Base-by-base conservation (phyloP, 2,113 vertebrate species). In the Perca flavescens region DNA sequence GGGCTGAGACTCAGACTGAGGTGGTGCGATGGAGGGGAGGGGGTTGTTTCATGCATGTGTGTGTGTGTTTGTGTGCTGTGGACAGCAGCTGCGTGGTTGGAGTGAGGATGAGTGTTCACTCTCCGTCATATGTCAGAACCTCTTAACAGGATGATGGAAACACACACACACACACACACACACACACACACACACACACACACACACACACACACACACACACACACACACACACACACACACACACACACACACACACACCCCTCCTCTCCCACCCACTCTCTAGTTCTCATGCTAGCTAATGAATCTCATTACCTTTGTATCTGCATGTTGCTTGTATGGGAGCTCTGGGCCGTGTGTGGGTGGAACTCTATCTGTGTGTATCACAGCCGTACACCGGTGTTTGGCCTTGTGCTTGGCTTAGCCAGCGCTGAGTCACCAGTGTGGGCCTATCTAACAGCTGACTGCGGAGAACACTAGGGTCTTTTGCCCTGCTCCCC, bases 281-380 rank as follows among this genome's bases (percentile, higher is more conserved):
- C 90, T 64, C 64, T 67, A 69, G 90, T 95, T 95, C 93, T 91
- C 93, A 93, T 92, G 86, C 72, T 4, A 1, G 75, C 84, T 93
- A 94, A 94, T 94, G 92, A 91, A 90, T 68, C 77, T 91, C 87
- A 93, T 93, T 93, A 92, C 89, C 84, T 93, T 83, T 88, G 83
- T 90, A 88, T 93, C 88, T 92, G 86, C 84, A 67, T 88, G 91
- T 90, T 85, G 79, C 86, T 91, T 94, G 90, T 91, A 91, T 93
- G 80, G 79, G 83, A 92, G 67, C 64, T 34, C 43, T 65, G 58
- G 49, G 74, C 82, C 74, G 28, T 89, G 89, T 74, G 92, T 93
- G 86, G 86, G 90, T 80, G 84, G 69, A 79, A 47, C 68, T 25
- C 56, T 90, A 89, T 93, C 82, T 68, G 82, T 73, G 78, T 80